Conservation (phyloP, 2,797 vertebrate species). For the Myripristis jacobus region DNA sequence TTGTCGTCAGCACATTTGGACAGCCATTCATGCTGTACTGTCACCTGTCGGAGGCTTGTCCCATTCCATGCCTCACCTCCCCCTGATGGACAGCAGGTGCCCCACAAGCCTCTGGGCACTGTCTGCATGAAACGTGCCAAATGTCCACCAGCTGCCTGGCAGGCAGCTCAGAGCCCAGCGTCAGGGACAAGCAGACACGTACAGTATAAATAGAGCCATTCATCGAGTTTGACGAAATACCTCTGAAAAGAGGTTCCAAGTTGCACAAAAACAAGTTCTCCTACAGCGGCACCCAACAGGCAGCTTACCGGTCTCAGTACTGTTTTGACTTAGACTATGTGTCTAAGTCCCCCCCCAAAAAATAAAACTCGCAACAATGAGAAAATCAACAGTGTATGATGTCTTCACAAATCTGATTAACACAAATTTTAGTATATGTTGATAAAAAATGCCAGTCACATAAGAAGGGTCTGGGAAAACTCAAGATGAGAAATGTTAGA, state of each 20-base stretch:
- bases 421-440: neutral
- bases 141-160: slow-evolving; percentile 76
- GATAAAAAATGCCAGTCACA: slow-evolving; percentile 27
- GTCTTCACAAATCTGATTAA: neutral
- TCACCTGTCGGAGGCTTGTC: slow-evolving; percentile 77
- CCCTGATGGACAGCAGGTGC: slow-evolving; percentile 76
- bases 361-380: neutral
- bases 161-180: slow-evolving; percentile 41
- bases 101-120: slow-evolving; percentile 62
- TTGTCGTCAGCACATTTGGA: slow-evolving; percentile 55
- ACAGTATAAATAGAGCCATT: slow-evolving; percentile 49
- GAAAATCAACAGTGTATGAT: neutral
- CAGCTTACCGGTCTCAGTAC: neutral
- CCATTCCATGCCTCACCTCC: slow-evolving; percentile 68
- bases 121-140: slow-evolving; percentile 69
- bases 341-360: neutral
- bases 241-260: neutral
- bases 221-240: slow-evolving; percentile 13
- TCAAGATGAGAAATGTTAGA: slow-evolving; percentile 15
- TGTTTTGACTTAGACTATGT: slow-evolving; percentile 5
- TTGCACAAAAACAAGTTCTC: slow-evolving; percentile 17
- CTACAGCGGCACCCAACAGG: slow-evolving; percentile 1
- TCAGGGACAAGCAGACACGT: slow-evolving; percentile 41
- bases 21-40: slow-evolving; percentile 32
- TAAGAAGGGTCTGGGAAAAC: slow-evolving; percentile 4